A percentile compares a stretch with the other conserved stretches of the same genome.
Evolutionary conservation across 1,140 invertebrate species (phyloP).

Genomic region (Pseudomyrmex dendroicus): DNA sequence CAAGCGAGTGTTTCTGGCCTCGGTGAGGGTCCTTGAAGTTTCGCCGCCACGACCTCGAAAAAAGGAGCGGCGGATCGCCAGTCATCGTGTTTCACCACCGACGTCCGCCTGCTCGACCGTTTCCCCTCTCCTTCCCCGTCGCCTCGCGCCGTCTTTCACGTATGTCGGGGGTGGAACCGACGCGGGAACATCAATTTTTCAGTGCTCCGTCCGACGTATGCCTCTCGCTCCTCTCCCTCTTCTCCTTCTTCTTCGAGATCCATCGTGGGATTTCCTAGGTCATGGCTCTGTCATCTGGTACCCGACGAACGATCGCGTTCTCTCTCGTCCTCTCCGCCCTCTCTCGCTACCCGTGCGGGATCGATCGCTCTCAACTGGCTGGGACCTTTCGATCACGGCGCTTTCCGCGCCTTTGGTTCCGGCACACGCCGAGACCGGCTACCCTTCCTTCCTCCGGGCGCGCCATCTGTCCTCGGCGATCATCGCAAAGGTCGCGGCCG

Average conservation of each 20-base stretch:
- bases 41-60: slow-evolving; percentile 79
- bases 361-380: slow-evolving; percentile 31
- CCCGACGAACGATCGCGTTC: slow-evolving; percentile 52
- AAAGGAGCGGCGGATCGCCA: slow-evolving; percentile 76
- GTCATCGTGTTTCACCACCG: slow-evolving; percentile 77
- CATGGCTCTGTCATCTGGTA: slow-evolving; percentile 77
- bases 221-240: slow-evolving; percentile 30
- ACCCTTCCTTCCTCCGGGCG: slow-evolving; percentile 44
- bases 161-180: slow-evolving; percentile 62
- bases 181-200: slow-evolving; percentile 72
- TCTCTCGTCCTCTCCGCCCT: slow-evolving; percentile 25
- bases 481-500: slow-evolving; percentile 33
- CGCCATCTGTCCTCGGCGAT: slow-evolving; percentile 65
- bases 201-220: slow-evolving; percentile 70
- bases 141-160: background rate
- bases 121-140: background rate
- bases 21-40: slow-evolving; percentile 80
- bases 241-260: background rate
- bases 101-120: slow-evolving; percentile 42
- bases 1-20: slow-evolving; percentile 81
- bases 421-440: slow-evolving; percentile 67
- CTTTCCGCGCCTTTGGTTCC: slow-evolving; percentile 32
- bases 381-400: slow-evolving; percentile 54
- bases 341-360: background rate
- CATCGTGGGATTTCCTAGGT: slow-evolving; percentile 76